Evolutionary conservation across 2,113 vertebrate genomes (phyloP), one percentile per base, ranked within the genome.

Genomic region (Phalacrocorax brasilianus): DNA sequence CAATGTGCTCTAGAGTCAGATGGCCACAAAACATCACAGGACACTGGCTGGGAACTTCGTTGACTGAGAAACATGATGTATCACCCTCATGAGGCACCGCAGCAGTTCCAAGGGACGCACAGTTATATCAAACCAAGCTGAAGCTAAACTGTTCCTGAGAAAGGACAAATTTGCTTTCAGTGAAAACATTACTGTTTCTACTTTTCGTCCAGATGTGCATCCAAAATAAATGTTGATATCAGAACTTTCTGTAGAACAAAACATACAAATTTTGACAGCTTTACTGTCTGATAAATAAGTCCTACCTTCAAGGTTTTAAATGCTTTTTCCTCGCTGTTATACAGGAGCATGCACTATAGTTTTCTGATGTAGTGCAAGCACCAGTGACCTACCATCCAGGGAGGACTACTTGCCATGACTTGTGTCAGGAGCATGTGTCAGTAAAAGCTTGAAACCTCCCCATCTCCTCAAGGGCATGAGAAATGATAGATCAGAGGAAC

Each of bases 21-120:
- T 88, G 70, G 84, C 81, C 89, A 85, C 89, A 96, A 70, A 94
- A 79, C 67, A 91, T 96, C 89, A 88, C 82, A 96, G 88, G 50
- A 59, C 0, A 0, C 75, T 95, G 71, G 78, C 91, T 96, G 93
- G 95, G 91, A 97, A 95, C 91, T 94, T 73, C 4, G 9, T 84
- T 0, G 9, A 30, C 63, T 1, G 4, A 82, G 89, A 66, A 81
- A 62, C 6, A 73, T 95, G 92, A 96, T 94, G 71, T 95, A 95
- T 95, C 93, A 88, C 91, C 72, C 96, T 92, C 92, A 8, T 58
- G 94, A 95, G 91, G 89, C 84, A 73, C 16, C 1, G 2, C 67
- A 52, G 71, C 55, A 63, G 63, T 14, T 96, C 89, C 85, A 95
- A 65, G 80, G 84, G 89, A 75, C 4, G 0, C 65, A 38, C 20